Conservation (phyloP, 2,888 invertebrate genomes). For the Epirrhoe tristata region DNA sequence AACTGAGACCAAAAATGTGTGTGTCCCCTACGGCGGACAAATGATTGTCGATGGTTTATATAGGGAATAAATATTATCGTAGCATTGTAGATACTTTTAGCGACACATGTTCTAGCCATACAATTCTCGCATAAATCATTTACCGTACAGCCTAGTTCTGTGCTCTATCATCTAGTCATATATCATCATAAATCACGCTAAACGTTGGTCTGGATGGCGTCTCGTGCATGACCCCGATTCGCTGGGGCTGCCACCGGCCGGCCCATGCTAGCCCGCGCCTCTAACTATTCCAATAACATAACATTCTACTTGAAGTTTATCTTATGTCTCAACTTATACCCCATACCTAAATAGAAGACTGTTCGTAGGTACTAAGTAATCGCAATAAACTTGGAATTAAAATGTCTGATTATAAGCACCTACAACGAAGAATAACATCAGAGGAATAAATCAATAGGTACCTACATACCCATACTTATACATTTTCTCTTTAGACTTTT, state of each 20-base stretch:
- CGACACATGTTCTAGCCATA: slow-evolving; percentile 12
- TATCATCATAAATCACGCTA: slow-evolving; percentile 75
- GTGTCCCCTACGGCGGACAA: too few relatives aligned
- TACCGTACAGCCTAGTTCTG: slow-evolving; percentile 49
- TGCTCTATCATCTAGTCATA: slow-evolving; percentile 64
- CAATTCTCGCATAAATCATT: slow-evolving; percentile 54
- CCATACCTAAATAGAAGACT: background rate
- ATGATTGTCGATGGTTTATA: too few relatives aligned
- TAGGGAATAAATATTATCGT: background rate
- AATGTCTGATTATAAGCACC: background rate
- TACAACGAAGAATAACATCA: too few relatives aligned
- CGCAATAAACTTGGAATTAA: background rate
- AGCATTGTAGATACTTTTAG: background rate
- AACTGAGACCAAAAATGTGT: too few relatives aligned
- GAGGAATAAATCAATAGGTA: too few relatives aligned
- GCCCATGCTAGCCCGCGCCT: slow-evolving; percentile 47
- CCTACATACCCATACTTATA: too few relatives aligned
- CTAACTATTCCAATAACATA: slow-evolving; percentile 31
- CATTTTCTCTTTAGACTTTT: too few relatives aligned
- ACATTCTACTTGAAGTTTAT: slow-evolving; percentile 19
- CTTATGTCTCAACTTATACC: slow-evolving; percentile 10
- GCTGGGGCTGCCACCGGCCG: slow-evolving; percentile 50
- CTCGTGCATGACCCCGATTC: slow-evolving; percentile 58
- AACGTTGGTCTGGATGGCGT: slow-evolving; percentile 59
- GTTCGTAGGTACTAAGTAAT: too few relatives aligned